phyloP scores from a whole-genome alignment of 2,888 invertebrate species.

The Tortrix viridana region DNA sequence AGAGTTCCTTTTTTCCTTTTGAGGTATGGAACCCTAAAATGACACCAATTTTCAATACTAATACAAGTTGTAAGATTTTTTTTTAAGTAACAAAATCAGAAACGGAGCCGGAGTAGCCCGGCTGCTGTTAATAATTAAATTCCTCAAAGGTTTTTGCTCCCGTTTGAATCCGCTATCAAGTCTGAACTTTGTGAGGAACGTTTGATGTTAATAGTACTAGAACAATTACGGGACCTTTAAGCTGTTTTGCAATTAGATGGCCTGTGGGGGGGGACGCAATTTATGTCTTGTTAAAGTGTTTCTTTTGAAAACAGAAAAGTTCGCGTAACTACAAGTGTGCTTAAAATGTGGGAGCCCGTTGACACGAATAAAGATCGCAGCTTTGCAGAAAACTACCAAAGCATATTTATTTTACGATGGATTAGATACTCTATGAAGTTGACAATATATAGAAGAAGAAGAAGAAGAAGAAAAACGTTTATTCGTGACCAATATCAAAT shows the following conservation, averaged over 20 bases:
- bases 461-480: too few relatives aligned
- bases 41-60: not conserved
- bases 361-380: too few relatives aligned
- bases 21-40: too few relatives aligned
- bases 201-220: slow-evolving; percentile 32
- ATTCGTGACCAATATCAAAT: too few relatives aligned
- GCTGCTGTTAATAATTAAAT: slow-evolving; percentile 36
- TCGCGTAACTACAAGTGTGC: too few relatives aligned
- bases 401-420: too few relatives aligned
- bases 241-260: not conserved
- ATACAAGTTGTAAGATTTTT: not conserved
- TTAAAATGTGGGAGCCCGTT: too few relatives aligned
- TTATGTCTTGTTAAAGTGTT: not conserved
- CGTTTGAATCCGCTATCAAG: slow-evolving; percentile 26
- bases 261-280: too few relatives aligned
- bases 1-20: too few relatives aligned
- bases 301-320: not conserved
- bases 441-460: too few relatives aligned
- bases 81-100: slow-evolving; percentile 10
- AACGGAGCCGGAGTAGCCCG: slow-evolving; percentile 2
- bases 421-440: too few relatives aligned
- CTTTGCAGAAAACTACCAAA: too few relatives aligned
- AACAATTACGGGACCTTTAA: slow-evolving; percentile 21
- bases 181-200: slow-evolving; percentile 8
- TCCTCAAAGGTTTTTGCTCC: slow-evolving; percentile 26